Conservation (phyloP, 2,888 invertebrate genomes). For the Thymelicus lineola region DNA sequence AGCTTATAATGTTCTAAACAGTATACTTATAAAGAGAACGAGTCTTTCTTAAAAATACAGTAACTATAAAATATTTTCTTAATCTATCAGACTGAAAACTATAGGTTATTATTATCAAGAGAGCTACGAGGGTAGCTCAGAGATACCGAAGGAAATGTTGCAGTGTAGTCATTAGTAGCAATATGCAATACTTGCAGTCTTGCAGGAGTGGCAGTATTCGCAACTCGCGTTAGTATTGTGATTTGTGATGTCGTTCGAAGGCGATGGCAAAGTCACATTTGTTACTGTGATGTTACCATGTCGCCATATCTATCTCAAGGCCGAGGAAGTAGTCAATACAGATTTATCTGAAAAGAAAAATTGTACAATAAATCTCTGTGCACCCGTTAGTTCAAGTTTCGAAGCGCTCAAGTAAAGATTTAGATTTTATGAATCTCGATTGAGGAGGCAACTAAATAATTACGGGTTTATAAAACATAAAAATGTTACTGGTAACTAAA, state of each 20-base stretch:
- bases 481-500: too few species aligned
- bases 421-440: too few species aligned
- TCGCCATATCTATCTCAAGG: conserved; percentile 10
- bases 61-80: conserved; percentile 25
- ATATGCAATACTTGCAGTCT: conserved; percentile 8
- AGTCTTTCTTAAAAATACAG: conserved; percentile 19
- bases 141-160: conserved; percentile 1
- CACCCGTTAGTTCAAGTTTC: too few species aligned
- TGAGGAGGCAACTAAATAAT: too few species aligned
- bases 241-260: conserved; percentile 21
- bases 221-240: conserved; percentile 15
- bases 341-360: conserved; percentile 43
- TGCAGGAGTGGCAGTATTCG: background rate
- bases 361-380: too few species aligned
- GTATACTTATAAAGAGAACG: conserved; percentile 24
- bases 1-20: conserved; percentile 13
- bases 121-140: conserved; percentile 2
- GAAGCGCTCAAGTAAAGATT: too few species aligned
- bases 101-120: conserved; percentile 14
- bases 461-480: too few species aligned
- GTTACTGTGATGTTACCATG: conserved; percentile 15
- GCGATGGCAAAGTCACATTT: conserved; percentile 8
- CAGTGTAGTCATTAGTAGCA: background rate
- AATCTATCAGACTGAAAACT: conserved; percentile 30
- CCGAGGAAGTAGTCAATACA: conserved; percentile 12